These are phyloP conservation scores for Drosophila neotestacea DNA, from an alignment of 2,888 invertebrate species.

Conservation along the genomic window DNA sequence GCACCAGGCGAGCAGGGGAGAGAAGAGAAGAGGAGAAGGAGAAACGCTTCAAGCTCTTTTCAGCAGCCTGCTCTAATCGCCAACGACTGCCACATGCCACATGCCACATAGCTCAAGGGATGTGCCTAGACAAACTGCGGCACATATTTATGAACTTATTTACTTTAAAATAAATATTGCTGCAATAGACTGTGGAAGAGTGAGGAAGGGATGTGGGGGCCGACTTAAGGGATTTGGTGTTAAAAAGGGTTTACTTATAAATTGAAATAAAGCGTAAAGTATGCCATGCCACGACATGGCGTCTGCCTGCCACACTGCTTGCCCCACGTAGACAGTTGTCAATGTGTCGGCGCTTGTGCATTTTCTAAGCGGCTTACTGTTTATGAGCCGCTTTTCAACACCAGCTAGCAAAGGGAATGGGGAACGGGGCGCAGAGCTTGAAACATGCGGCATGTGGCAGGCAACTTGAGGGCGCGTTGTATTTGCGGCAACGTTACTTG, in stretches of 20 bases:
- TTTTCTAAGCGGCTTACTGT: constrained; percentile 75
- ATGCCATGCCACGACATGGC: constrained; percentile 44
- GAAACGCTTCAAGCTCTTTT: constrained; percentile 44
- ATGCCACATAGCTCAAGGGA: constrained; percentile 30
- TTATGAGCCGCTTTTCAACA: constrained; percentile 75
- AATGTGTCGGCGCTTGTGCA: constrained; percentile 58
- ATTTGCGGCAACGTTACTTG: constrained; percentile 22
- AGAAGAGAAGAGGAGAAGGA: not conserved
- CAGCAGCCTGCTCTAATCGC: constrained; percentile 48
- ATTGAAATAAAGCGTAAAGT: constrained; percentile 73
- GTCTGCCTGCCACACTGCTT: constrained; percentile 4
- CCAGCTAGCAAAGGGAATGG: constrained; percentile 33
- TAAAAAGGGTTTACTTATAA: constrained; percentile 67
- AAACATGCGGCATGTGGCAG: constrained; percentile 15
- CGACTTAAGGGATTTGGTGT: constrained; percentile 70
- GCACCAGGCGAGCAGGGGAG: not conserved
- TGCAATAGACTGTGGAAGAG: not conserved
- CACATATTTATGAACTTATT: constrained; percentile 80
- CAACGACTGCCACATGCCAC: constrained; percentile 33
- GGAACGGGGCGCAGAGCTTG: constrained; percentile 19
- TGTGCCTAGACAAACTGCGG: constrained; percentile 22
- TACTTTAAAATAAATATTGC: constrained; percentile 77
- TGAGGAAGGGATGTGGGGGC: not conserved
- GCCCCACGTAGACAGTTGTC: constrained; percentile 36
- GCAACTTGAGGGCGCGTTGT: constrained; percentile 34